These are phyloP conservation scores for Intellagama lesueurii DNA, from an alignment of 2,797 vertebrate genomes.

Conservation along the genomic window DNA sequence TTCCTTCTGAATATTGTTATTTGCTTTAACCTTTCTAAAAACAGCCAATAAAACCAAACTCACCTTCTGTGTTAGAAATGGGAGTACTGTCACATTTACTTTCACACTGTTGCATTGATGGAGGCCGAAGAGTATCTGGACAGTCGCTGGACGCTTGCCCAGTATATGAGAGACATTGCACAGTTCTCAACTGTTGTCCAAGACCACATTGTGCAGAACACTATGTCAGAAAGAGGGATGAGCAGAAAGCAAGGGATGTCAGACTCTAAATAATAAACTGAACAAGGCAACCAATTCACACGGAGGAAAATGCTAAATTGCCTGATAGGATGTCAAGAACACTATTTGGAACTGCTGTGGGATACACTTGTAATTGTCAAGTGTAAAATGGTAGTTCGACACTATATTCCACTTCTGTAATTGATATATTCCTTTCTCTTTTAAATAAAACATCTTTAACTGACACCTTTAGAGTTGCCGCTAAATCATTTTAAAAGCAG, in stretches of 20 bases:
- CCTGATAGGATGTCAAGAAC: not conserved
- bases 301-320: not conserved
- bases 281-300: rapidly evolving
- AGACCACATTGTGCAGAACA: conserved; percentile 98
- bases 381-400: not conserved
- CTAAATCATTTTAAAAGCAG: not conserved
- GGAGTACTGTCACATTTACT: conserved; percentile 97
- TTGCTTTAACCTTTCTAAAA: not conserved
- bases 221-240: conserved; percentile 72
- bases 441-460: not conserved
- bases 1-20: not conserved
- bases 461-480: not conserved
- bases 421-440: not conserved
- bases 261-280: conserved; percentile 30
- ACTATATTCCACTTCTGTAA: not conserved
- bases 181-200: conserved; percentile 95
- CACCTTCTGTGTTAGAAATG: conserved; percentile 92
- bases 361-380: not conserved
- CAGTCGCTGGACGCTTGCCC: conserved; percentile 95
- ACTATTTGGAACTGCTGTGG: not conserved
- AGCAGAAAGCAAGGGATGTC: not conserved
- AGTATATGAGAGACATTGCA: conserved; percentile 95
- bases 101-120: conserved; percentile 97
- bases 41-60: conserved; percentile 62
- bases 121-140: conserved; percentile 86